Conservation (phyloP, 1,140 invertebrate genomes). For the Calosoma granatense region DNA sequence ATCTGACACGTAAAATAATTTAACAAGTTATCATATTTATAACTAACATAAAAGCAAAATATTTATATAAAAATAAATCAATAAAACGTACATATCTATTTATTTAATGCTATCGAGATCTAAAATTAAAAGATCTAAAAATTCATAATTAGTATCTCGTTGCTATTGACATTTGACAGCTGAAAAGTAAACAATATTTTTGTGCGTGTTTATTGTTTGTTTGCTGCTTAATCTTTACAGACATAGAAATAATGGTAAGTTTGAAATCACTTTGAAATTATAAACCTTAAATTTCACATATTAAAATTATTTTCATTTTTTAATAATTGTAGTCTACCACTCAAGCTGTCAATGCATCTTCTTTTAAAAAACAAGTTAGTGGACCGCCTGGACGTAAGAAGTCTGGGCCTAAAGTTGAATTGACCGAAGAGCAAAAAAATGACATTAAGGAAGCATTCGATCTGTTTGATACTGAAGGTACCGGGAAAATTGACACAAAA, state of each 20-base stretch:
- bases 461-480: slow-evolving; percentile 83
- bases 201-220: no score
- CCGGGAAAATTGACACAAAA: slow-evolving; percentile 80
- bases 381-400: slow-evolving; percentile 41
- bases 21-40: no score
- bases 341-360: not conserved
- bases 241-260: not conserved
- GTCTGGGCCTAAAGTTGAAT: slow-evolving; percentile 62
- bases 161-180: not conserved
- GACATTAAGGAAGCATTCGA: slow-evolving; percentile 96
- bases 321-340: not conserved
- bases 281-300: no score
- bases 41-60: no score
- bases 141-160: no score
- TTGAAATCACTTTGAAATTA: no score
- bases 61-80: no score
- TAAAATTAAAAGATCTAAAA: no score
- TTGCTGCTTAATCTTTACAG: no score
- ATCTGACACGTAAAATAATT: no score
- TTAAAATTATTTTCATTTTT: not conserved
- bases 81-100: no score
- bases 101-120: no score
- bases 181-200: not conserved
- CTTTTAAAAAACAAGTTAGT: slow-evolving; percentile 4
- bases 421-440: slow-evolving; percentile 78